These are phyloP conservation scores for Tragelaphus scriptus DNA, from an alignment of 2,113 vertebrate species.

Conservation along the genomic window DNA sequence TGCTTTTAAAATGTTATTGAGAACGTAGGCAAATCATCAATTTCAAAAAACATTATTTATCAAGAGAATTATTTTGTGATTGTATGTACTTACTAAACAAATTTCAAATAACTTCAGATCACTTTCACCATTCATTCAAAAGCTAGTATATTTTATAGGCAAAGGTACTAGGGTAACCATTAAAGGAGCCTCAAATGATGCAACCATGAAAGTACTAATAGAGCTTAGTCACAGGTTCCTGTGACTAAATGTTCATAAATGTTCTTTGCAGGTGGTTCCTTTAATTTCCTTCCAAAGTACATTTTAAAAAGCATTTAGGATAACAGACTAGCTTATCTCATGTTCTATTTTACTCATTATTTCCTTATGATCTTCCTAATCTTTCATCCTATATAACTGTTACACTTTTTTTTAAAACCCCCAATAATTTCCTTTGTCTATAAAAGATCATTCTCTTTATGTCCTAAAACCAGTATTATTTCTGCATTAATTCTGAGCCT, in stretches of 20 bases:
- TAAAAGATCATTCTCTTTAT: constrained; percentile 9
- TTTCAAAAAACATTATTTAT: neutral
- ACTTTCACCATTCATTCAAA: constrained; percentile 16
- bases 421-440: neutral
- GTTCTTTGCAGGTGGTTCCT: neutral
- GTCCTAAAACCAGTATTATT: neutral
- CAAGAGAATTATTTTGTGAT: constrained; percentile 6
- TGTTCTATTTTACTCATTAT: neutral
- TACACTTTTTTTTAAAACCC: neutral
- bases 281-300: neutral
- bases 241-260: neutral
- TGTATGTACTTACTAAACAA: constrained; percentile 16
- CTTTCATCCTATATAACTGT: neutral
- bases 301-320: constrained; percentile 5
- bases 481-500: neutral
- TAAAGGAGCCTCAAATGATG: neutral
- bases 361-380: neutral
- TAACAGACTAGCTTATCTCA: neutral
- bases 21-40: neutral
- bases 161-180: neutral
- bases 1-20: neutral
- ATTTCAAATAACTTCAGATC: constrained; percentile 28
- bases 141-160: neutral
- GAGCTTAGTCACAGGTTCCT: neutral
- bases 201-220: neutral